Evolutionary conservation across 2,888 invertebrate species (phyloP).

Genomic region (Incurvaria masculella): DNA sequence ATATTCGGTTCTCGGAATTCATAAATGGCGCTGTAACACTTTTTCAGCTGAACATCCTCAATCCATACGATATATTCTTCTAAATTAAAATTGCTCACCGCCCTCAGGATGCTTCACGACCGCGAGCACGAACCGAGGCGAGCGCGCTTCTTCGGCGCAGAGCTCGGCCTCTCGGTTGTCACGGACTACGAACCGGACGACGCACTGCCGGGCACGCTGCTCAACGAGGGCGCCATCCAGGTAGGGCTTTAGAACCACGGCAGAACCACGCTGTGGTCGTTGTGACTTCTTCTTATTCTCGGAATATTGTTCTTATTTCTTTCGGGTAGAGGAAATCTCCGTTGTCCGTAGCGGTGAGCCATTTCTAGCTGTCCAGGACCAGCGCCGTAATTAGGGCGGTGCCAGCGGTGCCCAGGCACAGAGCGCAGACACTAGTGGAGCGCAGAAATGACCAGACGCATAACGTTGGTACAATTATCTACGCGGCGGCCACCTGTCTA

Average conservation of each 20-base stretch:
- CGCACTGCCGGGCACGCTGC: conserved; percentile 27
- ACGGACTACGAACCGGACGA: conserved; percentile 30
- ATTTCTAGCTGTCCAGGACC: too few species aligned
- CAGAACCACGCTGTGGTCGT: not conserved
- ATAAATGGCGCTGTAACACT: too few species aligned
- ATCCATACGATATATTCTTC: too few species aligned
- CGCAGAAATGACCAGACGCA: too few species aligned
- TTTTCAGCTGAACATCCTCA: too few species aligned
- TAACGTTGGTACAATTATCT: too few species aligned
- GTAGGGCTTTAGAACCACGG: conserved; percentile 17
- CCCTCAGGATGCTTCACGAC: conserved; percentile 2
- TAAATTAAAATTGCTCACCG: too few species aligned
- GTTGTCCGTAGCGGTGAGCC: not conserved
- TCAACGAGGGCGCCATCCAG: conserved; percentile 29
- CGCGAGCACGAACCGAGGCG: conserved; percentile 19
- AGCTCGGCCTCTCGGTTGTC: conserved; percentile 24
- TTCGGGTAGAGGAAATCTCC: not conserved
- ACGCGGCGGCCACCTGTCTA: too few species aligned
- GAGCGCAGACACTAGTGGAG: too few species aligned
- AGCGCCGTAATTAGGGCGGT: too few species aligned
- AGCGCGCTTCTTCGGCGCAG: conserved; percentile 17
- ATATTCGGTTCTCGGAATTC: too few species aligned
- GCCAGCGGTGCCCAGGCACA: too few species aligned
- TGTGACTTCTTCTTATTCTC: not conserved
- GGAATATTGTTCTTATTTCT: not conserved